A percentile compares a stretch with the other conserved stretches of the same genome.
phyloP scores from a whole-genome alignment of 1,140 invertebrate genomes.

The Manduca sexta region DNA sequence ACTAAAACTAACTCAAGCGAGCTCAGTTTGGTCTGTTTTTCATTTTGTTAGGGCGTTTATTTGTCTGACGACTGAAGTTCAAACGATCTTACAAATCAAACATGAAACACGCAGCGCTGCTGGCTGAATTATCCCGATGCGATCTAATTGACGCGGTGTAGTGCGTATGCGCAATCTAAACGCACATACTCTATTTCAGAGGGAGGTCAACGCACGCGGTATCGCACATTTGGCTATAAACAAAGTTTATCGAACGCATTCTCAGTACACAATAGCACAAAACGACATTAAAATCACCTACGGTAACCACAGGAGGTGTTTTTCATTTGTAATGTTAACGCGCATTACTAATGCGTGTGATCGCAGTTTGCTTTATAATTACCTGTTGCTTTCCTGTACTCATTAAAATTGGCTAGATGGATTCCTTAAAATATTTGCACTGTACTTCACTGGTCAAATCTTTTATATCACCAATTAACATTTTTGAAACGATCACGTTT shows the following conservation, averaged over 20 bases:
- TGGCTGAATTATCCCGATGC: not conserved
- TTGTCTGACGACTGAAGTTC: not conserved
- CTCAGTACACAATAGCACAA: constrained; percentile 45
- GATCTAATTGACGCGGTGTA: constrained; percentile 1
- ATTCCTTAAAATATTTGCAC: no score
- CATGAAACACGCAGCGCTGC: not conserved
- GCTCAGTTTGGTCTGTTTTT: no score
- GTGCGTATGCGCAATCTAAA: constrained; percentile 32
- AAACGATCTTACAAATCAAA: not conserved
- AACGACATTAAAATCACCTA: constrained; percentile 50
- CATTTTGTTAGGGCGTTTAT: not conserved
- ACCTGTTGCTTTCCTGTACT: no score
- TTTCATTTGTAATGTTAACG: constrained; percentile 16
- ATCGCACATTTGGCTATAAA: constrained; percentile 67
- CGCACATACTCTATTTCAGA: constrained; percentile 52
- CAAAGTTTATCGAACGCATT: constrained; percentile 64
- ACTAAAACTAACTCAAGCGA: no score
- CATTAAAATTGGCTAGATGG: no score
- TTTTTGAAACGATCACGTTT: no score
- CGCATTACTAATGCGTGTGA: no score
- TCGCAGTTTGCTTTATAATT: no score
- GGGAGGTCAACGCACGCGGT: constrained; percentile 50
- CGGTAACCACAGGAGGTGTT: constrained; percentile 30
- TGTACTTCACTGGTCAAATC: no score
- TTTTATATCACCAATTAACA: no score